These are phyloP conservation scores for Erebia aethiops DNA, from an alignment of 2,888 invertebrate species.

Conservation along the genomic window DNA sequence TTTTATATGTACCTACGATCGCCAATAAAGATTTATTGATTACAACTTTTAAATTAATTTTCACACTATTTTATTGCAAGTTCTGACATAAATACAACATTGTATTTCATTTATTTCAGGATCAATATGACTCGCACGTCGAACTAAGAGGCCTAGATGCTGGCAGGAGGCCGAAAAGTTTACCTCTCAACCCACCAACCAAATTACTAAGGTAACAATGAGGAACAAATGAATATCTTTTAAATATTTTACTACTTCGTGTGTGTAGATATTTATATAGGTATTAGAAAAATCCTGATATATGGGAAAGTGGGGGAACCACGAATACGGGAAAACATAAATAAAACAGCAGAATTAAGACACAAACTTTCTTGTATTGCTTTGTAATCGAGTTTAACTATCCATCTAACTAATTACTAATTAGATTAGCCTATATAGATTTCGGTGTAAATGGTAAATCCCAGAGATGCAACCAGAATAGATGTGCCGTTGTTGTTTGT, in stretches of 20 bases:
- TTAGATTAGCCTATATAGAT: no score
- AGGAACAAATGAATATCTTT: no score
- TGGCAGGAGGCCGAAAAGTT: slow-evolving; percentile 91
- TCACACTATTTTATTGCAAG: no score
- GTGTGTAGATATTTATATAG: not conserved
- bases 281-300: no score
- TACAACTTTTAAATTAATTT: no score
- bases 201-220: slow-evolving; percentile 88
- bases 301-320: not conserved
- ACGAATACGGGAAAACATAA: not conserved
- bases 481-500: no score
- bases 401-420: not conserved
- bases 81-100: not conserved
- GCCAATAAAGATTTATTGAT: no score
- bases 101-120: slow-evolving; percentile 47
- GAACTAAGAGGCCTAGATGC: slow-evolving; percentile 71
- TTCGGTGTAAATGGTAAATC: no score
- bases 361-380: not conserved
- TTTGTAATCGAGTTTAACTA: not conserved
- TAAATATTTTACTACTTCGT: no score
- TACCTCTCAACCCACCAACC: slow-evolving; percentile 95
- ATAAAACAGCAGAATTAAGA: not conserved
- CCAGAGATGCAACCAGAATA: no score
- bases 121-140: slow-evolving; percentile 56
- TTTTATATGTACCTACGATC: no score